Base-by-base conservation (phyloP, 2,888 invertebrate genomes). In the Osedax fenrisi region DNA sequence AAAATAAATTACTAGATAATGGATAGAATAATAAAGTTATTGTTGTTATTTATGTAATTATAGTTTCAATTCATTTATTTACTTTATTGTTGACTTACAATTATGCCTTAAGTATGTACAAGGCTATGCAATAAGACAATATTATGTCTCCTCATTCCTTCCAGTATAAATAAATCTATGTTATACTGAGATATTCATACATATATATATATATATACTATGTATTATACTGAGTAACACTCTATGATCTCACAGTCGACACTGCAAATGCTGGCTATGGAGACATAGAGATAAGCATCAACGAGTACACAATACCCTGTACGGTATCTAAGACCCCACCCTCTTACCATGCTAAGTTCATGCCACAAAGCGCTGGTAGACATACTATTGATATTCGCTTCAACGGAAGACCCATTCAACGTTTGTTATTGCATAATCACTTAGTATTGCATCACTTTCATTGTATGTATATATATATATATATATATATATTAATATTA, bases 201-300 rank as follows among this genome's bases (percentile, higher is more conserved):
- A n/a, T n/a, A n/a, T n/a, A n/a, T n/a, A n/a, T n/a, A n/a, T n/a
- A n/a, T n/a, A n/a, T n/a, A n/a, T n/a, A n/a, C n/a, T n/a, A n/a
- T n/a, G n/a, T n/a, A n/a, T n/a, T n/a, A n/a, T n/a, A n/a, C n/a
- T n/a, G n/a, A n/a, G n/a, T n/a, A n/a, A n/a, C n/a, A n/a, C n/a
- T n/a, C n/a, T n/a, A n/a, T n/a, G n/a, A n/a, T n/a, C 61, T 77
- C 79, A 2, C 78, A 85, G 86, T 98, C 83, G 97, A 98, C 86
- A 97, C 97, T 17, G 92, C 94, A 82, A 92, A 94, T 85, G 97
- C 97, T 2, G 98, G 97, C 22, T 94, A 97, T 0, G 98, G 98
- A 24, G 97, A 98, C 85, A 87, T 98, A 64, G 97, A 98, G 85
- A 97, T 98, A 76, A 94, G 95, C 0, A 96, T 98, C 26, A 97